Evolutionary conservation across 1,140 invertebrate species (phyloP).

Genomic region (Drosophila yakuba): DNA sequence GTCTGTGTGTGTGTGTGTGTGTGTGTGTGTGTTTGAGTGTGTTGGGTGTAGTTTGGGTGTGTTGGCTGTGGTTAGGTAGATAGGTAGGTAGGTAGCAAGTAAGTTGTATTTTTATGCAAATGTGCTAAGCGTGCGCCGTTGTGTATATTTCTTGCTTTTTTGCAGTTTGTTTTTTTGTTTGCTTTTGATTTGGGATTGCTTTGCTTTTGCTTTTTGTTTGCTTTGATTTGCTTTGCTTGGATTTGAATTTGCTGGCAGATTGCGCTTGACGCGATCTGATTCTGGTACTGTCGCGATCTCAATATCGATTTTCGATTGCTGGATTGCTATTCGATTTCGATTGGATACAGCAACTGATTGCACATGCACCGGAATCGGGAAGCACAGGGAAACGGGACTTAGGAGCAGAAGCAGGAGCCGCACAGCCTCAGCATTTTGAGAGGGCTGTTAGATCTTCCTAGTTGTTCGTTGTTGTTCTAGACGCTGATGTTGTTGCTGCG

Average conservation of each 20-base stretch:
- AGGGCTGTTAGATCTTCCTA: conserved; percentile 47
- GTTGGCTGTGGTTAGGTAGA: neutral
- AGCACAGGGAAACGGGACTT: conserved; percentile 81
- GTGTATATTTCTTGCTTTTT: conserved; percentile 43
- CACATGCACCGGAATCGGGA: conserved; percentile 81
- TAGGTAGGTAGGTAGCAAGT: conserved; percentile 36
- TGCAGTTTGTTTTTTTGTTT: conserved; percentile 29
- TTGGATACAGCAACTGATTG: conserved; percentile 76
- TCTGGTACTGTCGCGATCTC: conserved; percentile 55
- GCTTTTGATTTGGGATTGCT: conserved; percentile 54
- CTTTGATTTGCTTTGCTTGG: conserved; percentile 69
- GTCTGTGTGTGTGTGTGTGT: conserved; percentile 3
- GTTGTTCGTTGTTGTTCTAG: conserved; percentile 46
- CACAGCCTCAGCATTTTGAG: conserved; percentile 68
- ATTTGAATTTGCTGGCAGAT: conserved; percentile 58
- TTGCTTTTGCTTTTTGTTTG: conserved; percentile 58
- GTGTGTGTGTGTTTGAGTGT: neutral
- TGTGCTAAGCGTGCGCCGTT: conserved; percentile 78
- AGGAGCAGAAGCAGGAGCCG: conserved; percentile 82
- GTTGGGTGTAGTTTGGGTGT: conserved; percentile 4
- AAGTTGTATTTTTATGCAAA: conserved; percentile 64
- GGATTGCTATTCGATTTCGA: conserved; percentile 47
- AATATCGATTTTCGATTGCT: conserved; percentile 48
- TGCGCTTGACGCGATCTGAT: conserved; percentile 56
- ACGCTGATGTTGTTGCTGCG: conserved; percentile 24